These are phyloP conservation scores for Clarias fuscus DNA, from an alignment of 2,797 vertebrate genomes.

Conservation along the genomic window DNA sequence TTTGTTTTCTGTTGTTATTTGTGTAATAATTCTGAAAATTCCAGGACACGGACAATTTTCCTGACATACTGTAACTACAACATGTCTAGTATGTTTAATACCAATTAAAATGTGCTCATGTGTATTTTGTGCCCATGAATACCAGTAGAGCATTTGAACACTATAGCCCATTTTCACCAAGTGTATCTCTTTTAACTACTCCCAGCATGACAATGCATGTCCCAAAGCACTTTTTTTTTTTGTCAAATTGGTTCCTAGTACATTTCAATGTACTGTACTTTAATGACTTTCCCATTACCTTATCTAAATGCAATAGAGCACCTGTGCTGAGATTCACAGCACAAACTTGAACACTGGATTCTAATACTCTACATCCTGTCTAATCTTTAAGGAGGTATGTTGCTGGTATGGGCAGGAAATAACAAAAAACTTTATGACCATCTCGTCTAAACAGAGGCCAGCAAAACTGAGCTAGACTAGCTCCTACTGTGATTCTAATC, in stretches of 20 bases:
- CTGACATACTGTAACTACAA: not conserved
- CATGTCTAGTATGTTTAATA: not conserved
- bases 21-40: not conserved
- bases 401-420: not conserved
- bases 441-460: conserved; percentile 26
- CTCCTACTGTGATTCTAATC: conserved; percentile 52
- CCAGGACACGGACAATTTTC: not conserved
- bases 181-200: not conserved
- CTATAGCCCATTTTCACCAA: not conserved
- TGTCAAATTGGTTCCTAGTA: too few species aligned
- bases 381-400: not conserved
- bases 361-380: not conserved
- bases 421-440: conserved; percentile 2
- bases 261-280: not conserved
- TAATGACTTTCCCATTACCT: not conserved
- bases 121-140: not conserved
- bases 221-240: too few species aligned
- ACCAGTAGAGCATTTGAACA: not conserved
- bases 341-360: too few species aligned
- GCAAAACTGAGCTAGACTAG: conserved; percentile 1
- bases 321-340: not conserved
- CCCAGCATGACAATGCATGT: not conserved
- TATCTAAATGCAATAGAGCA: not conserved
- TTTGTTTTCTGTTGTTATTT: not conserved
- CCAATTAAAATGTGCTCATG: not conserved